Conservation (phyloP, 2,888 invertebrate genomes). For the Branchellion lobata region DNA sequence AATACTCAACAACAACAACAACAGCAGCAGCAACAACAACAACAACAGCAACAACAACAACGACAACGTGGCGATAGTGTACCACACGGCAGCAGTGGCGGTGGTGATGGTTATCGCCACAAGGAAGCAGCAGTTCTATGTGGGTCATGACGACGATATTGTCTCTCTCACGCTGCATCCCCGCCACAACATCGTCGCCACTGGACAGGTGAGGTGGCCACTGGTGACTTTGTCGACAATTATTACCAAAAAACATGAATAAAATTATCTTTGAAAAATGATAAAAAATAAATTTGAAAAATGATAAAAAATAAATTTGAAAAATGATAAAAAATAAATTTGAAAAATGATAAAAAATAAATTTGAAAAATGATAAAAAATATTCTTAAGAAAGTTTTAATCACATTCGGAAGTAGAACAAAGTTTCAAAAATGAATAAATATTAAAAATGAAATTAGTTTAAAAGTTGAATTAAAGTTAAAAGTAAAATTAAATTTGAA, state of each 20-base stretch:
- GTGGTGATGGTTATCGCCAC: slow-evolving; percentile 60
- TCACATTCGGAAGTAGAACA: not conserved
- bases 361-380: too few relatives aligned
- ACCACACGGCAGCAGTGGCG: slow-evolving; percentile 63
- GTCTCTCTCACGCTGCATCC: slow-evolving; percentile 63
- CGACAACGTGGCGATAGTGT: slow-evolving; percentile 61
- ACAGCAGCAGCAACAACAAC: slow-evolving; percentile 59
- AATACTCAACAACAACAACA: slow-evolving; percentile 62
- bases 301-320: too few relatives aligned
- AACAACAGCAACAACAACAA: slow-evolving; percentile 63
- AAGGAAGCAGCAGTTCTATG: slow-evolving; percentile 61
- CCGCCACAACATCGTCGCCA: slow-evolving; percentile 61
- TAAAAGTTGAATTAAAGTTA: too few relatives aligned
- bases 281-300: too few relatives aligned
- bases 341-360: too few relatives aligned
- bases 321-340: too few relatives aligned
- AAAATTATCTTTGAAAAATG: too few relatives aligned
- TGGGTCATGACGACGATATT: slow-evolving; percentile 64
- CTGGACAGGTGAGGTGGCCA: slow-evolving; percentile 61
- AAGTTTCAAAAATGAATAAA: not conserved
- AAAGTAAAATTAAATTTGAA: too few relatives aligned
- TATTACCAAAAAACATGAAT: not conserved
- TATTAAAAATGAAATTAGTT: not conserved
- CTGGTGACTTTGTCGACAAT: not conserved
- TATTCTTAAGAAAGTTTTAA: not conserved